Conservation (phyloP, 2,797 vertebrate species). For the Microctenopoma stevenorrisi region DNA sequence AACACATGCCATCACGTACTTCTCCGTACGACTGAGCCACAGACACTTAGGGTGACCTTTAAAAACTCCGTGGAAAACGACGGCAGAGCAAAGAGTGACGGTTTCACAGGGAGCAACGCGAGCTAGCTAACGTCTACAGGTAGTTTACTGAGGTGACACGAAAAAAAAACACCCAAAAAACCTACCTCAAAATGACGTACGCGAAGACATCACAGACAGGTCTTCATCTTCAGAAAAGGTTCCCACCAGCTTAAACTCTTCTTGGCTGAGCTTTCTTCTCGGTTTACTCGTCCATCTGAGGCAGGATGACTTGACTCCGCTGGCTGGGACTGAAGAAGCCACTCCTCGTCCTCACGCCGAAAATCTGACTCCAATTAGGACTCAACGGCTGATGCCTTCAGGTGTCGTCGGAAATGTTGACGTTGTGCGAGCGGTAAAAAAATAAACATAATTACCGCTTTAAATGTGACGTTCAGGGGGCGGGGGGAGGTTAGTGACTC, state of each 20-base stretch:
- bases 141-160: not conserved
- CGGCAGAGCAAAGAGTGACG: not conserved
- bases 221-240: not conserved
- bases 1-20: constrained; percentile 53
- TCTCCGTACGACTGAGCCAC: not conserved
- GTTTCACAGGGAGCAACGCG: not conserved
- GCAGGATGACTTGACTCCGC: constrained; percentile 19
- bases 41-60: not conserved
- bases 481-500: accelerated
- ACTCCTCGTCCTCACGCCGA: constrained; percentile 53
- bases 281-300: constrained; percentile 29
- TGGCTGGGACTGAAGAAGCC: constrained; percentile 46
- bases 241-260: not conserved
- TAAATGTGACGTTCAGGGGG: not conserved
- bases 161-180: not conserved
- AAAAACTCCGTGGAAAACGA: not conserved
- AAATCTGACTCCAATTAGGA: constrained; percentile 74
- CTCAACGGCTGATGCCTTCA: constrained; percentile 60
- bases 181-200: constrained; percentile 49
- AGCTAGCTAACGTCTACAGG: not conserved
- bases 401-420: constrained; percentile 17
- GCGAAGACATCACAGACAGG: constrained; percentile 28
- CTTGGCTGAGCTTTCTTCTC: not conserved
- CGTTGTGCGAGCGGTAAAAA: accelerated
- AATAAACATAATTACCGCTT: not conserved